Base-by-base conservation (phyloP, 2,888 invertebrate genomes). In the Onchidella celtica region DNA sequence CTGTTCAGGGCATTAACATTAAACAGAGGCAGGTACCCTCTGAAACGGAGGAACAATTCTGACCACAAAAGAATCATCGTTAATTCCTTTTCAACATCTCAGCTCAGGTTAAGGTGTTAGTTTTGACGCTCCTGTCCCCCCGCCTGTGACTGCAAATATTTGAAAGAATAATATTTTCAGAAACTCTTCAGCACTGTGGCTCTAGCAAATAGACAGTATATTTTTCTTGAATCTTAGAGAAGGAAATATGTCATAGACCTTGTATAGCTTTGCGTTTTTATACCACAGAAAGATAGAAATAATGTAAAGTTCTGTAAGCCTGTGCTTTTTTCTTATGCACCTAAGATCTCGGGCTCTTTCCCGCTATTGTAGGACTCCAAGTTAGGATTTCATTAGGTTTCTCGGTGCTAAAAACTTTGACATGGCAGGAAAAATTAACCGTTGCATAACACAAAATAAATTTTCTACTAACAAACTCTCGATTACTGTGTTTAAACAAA, bases 1-100 rank as follows among this genome's bases (percentile, higher is more conserved):
- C 17, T 4, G n/a, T 72, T 57, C 72, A 32, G 72, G 55, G 57
- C 72, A 72, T 72, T 72, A 72, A 72, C 72, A 57, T 72, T 72
- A 72, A 72, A 72, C 72, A 72, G 21, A 55, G 57, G 55, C 57
- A 34, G 21, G 72, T 34, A 21, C 2, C 6, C n/a, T 34, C 57
- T n/a, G n/a, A 72, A 32, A 3, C 11, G 66, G 66, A 2, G n/a
- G 6, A 34, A 72, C 55, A 72, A 32, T 55, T 72, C 72, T 72
- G 57, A 72, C 72, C 57, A 32, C 24, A 24, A 32, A 55, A 55
- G 24, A 57, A 55, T 34, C 55, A 72, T 34, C 32, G 29, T 34
- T 57, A 34, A 17, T 57, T 21, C 34, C 1, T 32, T 34, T 21
- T 11, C 11, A 32, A 72, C 57, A 21, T 32, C 29, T n/a, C 55